These are phyloP conservation scores for Nasonovia ribisnigri DNA, from an alignment of 2,888 invertebrate species.

Conservation along the genomic window DNA sequence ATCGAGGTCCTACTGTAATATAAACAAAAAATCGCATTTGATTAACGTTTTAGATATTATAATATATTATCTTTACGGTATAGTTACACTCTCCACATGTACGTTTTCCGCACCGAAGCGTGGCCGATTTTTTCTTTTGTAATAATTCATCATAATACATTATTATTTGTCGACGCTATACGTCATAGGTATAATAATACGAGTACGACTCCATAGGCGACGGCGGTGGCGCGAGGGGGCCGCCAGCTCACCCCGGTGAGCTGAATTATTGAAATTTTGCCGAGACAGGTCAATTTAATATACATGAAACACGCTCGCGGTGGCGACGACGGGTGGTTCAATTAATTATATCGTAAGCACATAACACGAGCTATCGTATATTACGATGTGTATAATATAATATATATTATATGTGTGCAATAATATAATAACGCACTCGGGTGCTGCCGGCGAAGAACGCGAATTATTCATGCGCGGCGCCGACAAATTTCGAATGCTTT, in stretches of 20 bases:
- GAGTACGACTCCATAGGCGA: not conserved
- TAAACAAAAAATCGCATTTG: not conserved
- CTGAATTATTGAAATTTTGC: constrained; percentile 48
- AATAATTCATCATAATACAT: not conserved
- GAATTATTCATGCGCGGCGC: constrained; percentile 50
- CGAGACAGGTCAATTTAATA: constrained; percentile 55
- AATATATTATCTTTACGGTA: not conserved
- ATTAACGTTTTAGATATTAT: not conserved
- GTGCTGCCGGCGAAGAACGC: not conserved
- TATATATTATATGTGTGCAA: not conserved
- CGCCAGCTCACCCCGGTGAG: not conserved
- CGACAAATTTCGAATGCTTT: constrained; percentile 29
- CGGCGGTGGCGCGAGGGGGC: not conserved
- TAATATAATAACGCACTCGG: constrained; percentile 7
- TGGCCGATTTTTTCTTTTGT: not conserved
- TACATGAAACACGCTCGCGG: constrained; percentile 10
- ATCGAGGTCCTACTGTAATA: no score
- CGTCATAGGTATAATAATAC: not conserved
- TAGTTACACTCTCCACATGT: not conserved
- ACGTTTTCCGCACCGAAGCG: not conserved
- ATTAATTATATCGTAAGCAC: not conserved
- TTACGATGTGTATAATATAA: not conserved
- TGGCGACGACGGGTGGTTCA: not conserved
- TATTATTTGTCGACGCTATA: not conserved
- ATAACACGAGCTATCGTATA: not conserved